Evolutionary conservation across 2,888 invertebrate species (phyloP).

Genomic region (Papilio demoleus): DNA sequence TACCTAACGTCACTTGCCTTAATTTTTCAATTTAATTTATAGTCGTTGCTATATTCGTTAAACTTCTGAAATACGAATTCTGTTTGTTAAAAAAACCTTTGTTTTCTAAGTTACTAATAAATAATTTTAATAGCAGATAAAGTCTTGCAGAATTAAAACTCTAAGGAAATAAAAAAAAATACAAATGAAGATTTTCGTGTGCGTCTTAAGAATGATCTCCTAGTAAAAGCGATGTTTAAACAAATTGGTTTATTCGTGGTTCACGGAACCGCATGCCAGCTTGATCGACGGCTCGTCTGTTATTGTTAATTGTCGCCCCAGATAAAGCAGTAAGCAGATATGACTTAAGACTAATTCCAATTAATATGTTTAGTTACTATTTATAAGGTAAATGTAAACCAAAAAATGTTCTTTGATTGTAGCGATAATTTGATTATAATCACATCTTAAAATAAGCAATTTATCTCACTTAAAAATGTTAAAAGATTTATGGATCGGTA

Average conservation of each 20-base stretch:
- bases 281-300: slow-evolving; percentile 18
- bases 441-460: too few relatives aligned
- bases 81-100: too few relatives aligned
- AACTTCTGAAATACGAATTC: too few relatives aligned
- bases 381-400: too few relatives aligned
- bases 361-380: slow-evolving; percentile 3
- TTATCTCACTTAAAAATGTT: too few relatives aligned
- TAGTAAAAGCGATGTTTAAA: slow-evolving; percentile 34
- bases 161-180: too few relatives aligned
- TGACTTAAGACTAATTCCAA: slow-evolving; percentile 20
- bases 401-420: too few relatives aligned
- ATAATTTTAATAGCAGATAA: too few relatives aligned
- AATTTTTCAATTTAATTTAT: background rate
- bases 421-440: too few relatives aligned
- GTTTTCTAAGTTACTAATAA: too few relatives aligned
- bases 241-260: slow-evolving; percentile 34
- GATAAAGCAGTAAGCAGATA: slow-evolving; percentile 18
- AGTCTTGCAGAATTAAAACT: too few relatives aligned
- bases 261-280: slow-evolving; percentile 30
- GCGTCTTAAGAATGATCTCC: background rate
- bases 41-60: background rate
- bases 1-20: background rate
- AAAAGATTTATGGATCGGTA: background rate
- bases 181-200: too few relatives aligned
- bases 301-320: slow-evolving; percentile 32